Evolutionary conservation across 2,888 invertebrate species (phyloP).

Genomic region (Brachypterus glaber): DNA sequence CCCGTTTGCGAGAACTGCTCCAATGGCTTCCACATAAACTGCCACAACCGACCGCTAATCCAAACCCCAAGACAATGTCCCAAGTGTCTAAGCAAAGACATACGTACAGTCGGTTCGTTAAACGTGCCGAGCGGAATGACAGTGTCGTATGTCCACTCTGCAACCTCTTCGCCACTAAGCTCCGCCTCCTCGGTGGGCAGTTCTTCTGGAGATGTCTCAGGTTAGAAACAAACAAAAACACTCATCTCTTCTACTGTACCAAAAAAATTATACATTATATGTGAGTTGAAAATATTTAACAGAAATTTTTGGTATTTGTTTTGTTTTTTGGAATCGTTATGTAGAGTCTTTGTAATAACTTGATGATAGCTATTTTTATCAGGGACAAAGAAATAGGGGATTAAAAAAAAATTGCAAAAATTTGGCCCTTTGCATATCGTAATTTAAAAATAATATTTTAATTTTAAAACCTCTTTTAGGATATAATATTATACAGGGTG

Average conservation of each 20-base stretch:
- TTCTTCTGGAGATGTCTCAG: conserved; percentile 35
- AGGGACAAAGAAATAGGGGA: no score
- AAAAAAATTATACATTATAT: not conserved
- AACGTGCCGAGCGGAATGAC: conserved; percentile 36
- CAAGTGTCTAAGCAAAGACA: conserved; percentile 34
- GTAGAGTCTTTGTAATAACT: no score
- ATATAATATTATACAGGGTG: no score
- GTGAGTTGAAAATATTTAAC: conserved; percentile 9
- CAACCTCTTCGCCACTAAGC: no score
- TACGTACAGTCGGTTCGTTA: conserved; percentile 31
- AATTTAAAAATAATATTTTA: no score
- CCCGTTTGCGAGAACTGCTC: conserved; percentile 44
- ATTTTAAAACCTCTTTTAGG: no score
- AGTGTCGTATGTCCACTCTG: conserved; percentile 31
- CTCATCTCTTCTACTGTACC: not conserved
- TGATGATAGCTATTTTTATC: no score
- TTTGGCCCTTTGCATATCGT: no score
- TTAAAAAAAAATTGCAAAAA: no score
- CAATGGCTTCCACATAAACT: conserved; percentile 44
- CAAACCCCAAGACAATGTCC: conserved; percentile 43
- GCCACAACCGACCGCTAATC: conserved; percentile 43
- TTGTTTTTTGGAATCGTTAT: not conserved
- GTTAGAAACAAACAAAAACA: conserved; percentile 22
- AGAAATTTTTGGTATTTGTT: conserved; percentile 1
- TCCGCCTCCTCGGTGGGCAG: no score